A percentile compares a stretch with the other conserved stretches of the same genome.
Conservation (phyloP, 2,888 invertebrate species). For the Prosopocoilus inquinatus region DNA sequence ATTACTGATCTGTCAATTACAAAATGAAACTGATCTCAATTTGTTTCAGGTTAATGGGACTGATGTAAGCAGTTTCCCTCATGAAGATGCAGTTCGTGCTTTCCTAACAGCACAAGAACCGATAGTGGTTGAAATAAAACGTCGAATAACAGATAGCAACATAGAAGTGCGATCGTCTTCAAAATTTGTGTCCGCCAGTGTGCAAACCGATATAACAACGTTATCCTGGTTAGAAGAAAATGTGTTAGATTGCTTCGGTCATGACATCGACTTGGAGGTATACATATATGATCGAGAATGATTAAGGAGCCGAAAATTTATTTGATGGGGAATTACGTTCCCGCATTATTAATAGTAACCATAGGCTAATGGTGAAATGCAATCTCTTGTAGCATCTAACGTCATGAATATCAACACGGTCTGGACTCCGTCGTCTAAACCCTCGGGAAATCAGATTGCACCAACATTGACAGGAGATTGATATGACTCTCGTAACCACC, state of each 20-base stretch:
- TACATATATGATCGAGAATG: constrained; percentile 14
- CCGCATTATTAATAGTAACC: too few species aligned
- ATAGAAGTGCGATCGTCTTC: constrained; percentile 13
- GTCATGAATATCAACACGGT: constrained; percentile 35
- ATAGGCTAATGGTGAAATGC: not conserved
- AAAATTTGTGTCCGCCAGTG: constrained; percentile 50
- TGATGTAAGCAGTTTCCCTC: constrained; percentile 60
- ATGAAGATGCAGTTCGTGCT: constrained; percentile 60
- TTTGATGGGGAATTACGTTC: too few species aligned
- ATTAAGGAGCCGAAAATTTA: not conserved
- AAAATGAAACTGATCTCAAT: not conserved
- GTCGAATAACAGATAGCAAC: constrained; percentile 44
- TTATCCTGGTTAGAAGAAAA: constrained; percentile 48
- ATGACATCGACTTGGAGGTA: constrained; percentile 62
- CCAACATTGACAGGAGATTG: constrained; percentile 33
- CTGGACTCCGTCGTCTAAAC: constrained; percentile 25
- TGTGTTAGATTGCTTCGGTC: constrained; percentile 56
- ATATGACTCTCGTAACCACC: constrained; percentile 20
- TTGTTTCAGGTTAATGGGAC: constrained; percentile 58
- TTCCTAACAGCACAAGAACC: constrained; percentile 61
- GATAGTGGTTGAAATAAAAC: constrained; percentile 59
- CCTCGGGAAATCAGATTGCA: constrained; percentile 35
- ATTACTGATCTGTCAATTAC: not conserved
- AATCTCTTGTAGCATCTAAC: constrained; percentile 22
- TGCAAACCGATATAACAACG: constrained; percentile 56